These are phyloP conservation scores for Parnassius orleans DNA, from an alignment of 2,888 invertebrate genomes.

Conservation along the genomic window DNA sequence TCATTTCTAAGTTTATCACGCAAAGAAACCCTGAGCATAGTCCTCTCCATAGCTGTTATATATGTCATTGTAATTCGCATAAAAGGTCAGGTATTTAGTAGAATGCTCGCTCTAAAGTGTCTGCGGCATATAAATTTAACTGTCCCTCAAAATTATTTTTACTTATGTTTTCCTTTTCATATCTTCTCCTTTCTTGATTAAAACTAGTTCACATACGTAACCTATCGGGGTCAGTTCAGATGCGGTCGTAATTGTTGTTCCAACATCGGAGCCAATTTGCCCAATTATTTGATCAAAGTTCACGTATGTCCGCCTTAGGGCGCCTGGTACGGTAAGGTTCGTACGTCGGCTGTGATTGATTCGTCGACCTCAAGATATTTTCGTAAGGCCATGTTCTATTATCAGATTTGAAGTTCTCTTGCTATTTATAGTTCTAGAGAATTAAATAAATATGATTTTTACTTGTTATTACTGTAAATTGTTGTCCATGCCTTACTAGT, in stretches of 20 bases:
- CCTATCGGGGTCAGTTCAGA: conserved; percentile 17
- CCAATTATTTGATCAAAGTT: conserved; percentile 29
- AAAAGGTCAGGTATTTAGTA: no score
- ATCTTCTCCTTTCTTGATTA: not conserved
- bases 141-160: no score
- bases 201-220: conserved; percentile 5
- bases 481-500: no score
- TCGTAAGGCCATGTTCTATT: conserved; percentile 8
- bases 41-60: no score
- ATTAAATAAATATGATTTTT: not conserved
- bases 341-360: conserved; percentile 17
- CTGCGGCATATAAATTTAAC: no score
- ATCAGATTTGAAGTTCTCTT: conserved; percentile 1
- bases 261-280: conserved; percentile 28
- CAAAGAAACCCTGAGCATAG: no score
- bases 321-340: conserved; percentile 19
- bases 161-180: no score
- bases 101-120: no score
- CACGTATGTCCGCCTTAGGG: conserved; percentile 12
- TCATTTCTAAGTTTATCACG: no score
- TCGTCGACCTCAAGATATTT: conserved; percentile 16
- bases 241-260: conserved; percentile 26
- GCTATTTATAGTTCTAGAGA: conserved; percentile 7
- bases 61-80: no score
- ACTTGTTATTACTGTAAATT: no score